Percentiles rank a stretch among this genome's conserved stretches.
phyloP scores from a whole-genome alignment of 2,113 vertebrate species.

The Erythrocercus mccallii region DNA sequence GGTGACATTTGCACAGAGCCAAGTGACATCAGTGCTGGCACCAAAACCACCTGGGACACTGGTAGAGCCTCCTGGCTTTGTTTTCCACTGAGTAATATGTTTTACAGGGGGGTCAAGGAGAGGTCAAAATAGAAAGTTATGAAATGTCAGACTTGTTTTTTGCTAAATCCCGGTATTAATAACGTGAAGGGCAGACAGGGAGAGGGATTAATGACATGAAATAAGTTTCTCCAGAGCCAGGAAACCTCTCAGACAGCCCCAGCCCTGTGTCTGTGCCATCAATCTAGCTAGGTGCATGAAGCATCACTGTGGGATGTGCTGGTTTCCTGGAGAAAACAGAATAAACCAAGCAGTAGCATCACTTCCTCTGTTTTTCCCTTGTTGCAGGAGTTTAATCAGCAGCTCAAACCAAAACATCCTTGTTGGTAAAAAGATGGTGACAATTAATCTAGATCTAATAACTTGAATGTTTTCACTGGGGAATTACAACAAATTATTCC shows the following conservation, averaged over 20 bases:
- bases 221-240: background rate
- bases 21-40: background rate
- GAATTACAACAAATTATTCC: slow-evolving; percentile 58
- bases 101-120: background rate
- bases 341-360: background rate
- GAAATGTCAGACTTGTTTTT: background rate
- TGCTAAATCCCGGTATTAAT: background rate
- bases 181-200: fast-evolving
- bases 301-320: background rate
- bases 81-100: background rate
- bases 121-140: background rate
- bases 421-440: background rate
- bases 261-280: background rate
- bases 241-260: background rate
- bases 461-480: background rate
- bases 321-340: background rate
- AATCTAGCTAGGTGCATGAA: background rate
- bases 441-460: slow-evolving; percentile 54
- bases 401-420: background rate
- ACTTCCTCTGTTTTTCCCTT: background rate
- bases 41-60: fast-evolving
- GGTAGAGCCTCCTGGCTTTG: background rate
- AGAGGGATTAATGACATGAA: background rate
- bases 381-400: slow-evolving; percentile 12
- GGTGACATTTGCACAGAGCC: background rate